phyloP scores from a whole-genome alignment of 2,888 invertebrate species.

The Drosophila nr. medialis region DNA sequence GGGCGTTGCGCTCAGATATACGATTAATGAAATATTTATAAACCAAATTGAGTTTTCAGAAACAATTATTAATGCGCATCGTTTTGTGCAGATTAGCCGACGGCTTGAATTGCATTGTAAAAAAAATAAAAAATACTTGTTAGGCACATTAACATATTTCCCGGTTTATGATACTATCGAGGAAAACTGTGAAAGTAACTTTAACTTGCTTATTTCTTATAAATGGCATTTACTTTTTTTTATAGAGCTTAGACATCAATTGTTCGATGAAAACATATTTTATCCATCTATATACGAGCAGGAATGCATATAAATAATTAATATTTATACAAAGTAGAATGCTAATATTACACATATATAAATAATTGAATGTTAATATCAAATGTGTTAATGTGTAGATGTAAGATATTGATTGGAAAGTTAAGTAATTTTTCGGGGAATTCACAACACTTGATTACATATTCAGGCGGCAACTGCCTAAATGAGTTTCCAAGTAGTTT shows the following conservation, averaged over 20 bases:
- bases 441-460: background rate
- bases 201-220: slow-evolving; percentile 20
- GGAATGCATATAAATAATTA: background rate
- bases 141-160: slow-evolving; percentile 30
- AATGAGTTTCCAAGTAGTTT: slow-evolving; percentile 19
- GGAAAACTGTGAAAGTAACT: slow-evolving; percentile 31
- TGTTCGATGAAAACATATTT: background rate
- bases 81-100: slow-evolving; percentile 48
- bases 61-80: slow-evolving; percentile 61
- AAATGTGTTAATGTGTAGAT: background rate
- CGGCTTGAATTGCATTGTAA: slow-evolving; percentile 54
- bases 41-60: slow-evolving; percentile 76
- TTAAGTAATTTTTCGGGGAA: slow-evolving; percentile 1
- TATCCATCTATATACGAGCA: background rate
- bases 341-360: background rate
- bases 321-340: background rate
- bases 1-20: slow-evolving; percentile 42
- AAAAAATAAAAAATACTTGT: slow-evolving; percentile 21
- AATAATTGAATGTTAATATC: slow-evolving; percentile 4
- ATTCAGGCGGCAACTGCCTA: background rate
- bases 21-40: slow-evolving; percentile 76
- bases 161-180: slow-evolving; percentile 2
- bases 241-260: too few species aligned
- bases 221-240: slow-evolving; percentile 2
- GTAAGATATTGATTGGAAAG: background rate